Evolutionary conservation across 1,140 invertebrate genomes (phyloP).

Genomic region (Liolophura sinensis): DNA sequence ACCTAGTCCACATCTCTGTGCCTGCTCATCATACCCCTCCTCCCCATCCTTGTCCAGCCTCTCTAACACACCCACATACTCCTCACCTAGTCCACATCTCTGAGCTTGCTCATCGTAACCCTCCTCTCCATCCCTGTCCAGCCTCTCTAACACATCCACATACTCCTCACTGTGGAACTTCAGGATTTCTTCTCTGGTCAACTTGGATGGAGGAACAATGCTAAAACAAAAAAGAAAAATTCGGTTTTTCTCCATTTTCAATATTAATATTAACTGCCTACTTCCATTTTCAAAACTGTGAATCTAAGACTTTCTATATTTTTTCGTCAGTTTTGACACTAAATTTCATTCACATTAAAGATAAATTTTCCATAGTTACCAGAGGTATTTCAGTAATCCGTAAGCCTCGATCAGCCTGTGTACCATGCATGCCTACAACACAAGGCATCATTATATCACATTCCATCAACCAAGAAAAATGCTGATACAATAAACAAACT

Average conservation of each 20-base stretch:
- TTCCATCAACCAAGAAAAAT: not conserved
- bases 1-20: not conserved
- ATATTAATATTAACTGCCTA: not conserved
- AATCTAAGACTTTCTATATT: not conserved
- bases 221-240: constrained; percentile 21
- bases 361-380: constrained; percentile 19
- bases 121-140: constrained; percentile 35
- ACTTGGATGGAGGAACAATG: constrained; percentile 28
- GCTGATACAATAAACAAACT: not conserved
- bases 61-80: not conserved
- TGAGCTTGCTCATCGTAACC: constrained; percentile 38
- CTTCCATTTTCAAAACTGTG: not conserved
- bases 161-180: constrained; percentile 44
- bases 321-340: not conserved
- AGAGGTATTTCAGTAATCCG: constrained; percentile 25
- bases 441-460: not conserved
- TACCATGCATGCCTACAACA: constrained; percentile 36
- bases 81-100: constrained; percentile 42
- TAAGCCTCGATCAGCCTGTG: constrained; percentile 37
- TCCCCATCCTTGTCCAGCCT: not conserved
- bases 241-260: constrained; percentile 9
- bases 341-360: not conserved
- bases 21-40: not conserved
- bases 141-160: constrained; percentile 33
- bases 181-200: constrained; percentile 29